Conservation (phyloP, 1,140 invertebrate genomes). For the Aradophagus sp. region DNA sequence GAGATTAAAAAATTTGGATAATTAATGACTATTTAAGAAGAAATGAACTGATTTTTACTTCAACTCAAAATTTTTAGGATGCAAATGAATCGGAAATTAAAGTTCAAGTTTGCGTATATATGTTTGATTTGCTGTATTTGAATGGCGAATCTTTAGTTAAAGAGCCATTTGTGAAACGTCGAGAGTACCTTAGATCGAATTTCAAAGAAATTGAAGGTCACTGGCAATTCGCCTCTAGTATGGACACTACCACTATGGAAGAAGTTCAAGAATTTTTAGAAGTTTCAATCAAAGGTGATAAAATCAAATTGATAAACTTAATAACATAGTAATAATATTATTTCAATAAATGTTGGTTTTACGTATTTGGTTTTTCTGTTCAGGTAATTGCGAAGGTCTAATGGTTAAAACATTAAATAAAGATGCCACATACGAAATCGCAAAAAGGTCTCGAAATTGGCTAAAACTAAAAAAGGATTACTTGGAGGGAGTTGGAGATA, state of each 20-base stretch:
- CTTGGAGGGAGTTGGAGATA: constrained; percentile 95
- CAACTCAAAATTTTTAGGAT: constrained; percentile 80
- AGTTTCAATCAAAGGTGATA: constrained; percentile 91
- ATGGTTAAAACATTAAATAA: constrained; percentile 98
- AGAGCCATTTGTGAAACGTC: constrained; percentile 84
- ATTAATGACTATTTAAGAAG: no score
- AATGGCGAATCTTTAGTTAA: constrained; percentile 92
- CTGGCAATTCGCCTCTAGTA: constrained; percentile 90
- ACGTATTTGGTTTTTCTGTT: constrained; percentile 16
- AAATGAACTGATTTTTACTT: no score
- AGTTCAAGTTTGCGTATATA: constrained; percentile 98
- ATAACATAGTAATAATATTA: no score
- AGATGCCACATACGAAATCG: constrained; percentile 98
- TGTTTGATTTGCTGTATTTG: constrained; percentile 97
- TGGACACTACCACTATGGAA: constrained; percentile 91
- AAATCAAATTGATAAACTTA: neutral
- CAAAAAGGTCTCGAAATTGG: constrained; percentile 97
- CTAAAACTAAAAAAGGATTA: constrained; percentile 99
- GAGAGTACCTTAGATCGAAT: constrained; percentile 83
- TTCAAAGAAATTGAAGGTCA: constrained; percentile 87
- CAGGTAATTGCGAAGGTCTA: constrained; percentile 96
- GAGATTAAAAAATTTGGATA: no score
- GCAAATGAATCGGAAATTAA: constrained; percentile 92
- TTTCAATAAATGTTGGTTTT: neutral
- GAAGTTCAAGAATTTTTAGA: constrained; percentile 96